Evolutionary conservation across 2,888 invertebrate genomes (phyloP), one percentile per base, ranked within the genome.

Genomic region (Balanococcus diminutus): DNA sequence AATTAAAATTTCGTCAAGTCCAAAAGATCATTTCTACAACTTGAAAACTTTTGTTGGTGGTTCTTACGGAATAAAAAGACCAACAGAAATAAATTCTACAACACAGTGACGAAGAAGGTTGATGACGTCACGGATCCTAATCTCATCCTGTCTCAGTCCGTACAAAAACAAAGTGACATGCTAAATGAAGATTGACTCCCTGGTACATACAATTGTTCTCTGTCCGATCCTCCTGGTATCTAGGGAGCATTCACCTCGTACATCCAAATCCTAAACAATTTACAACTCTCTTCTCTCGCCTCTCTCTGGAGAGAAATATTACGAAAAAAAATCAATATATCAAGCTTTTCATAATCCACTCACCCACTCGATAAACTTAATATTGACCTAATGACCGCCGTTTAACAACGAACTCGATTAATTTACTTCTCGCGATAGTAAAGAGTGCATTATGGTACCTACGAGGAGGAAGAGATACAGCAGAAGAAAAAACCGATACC

Each of bases 331-430:
- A 56, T 56, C 56, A 22, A 56, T 56, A 56, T 56, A 56, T 56
- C 56, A 56, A 56, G 56, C 56, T 56, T 56, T 56, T 56, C 56
- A 8, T 56, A 22, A 1, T 22, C 22, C 56, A n/a, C 16, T 16
- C 32, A 79, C 75, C 75, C 75, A 79, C 75, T 36, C 75, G 75
- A 79, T 72, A 72, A 72, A 79, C 75, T 79, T 36, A 36, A 79
- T 79, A 36, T 79, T 36, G 19, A 36, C 75, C 75, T 79, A 79
- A 79, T 79, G 75, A 79, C 75, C 75, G 36, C 31, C 75, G 75
- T 79, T 36, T 79, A 67, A 79, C 75, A 19, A 79, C 75, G 31
- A n/a, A 72, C 16, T 72, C 72, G 75, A 79, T 79, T 79, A 79
- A 79, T 79, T 79, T 72, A 56, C 56, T 56, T 56, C 56, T 56